phyloP scores from a whole-genome alignment of 2,113 vertebrate species.

The Osmerus eperlanus region DNA sequence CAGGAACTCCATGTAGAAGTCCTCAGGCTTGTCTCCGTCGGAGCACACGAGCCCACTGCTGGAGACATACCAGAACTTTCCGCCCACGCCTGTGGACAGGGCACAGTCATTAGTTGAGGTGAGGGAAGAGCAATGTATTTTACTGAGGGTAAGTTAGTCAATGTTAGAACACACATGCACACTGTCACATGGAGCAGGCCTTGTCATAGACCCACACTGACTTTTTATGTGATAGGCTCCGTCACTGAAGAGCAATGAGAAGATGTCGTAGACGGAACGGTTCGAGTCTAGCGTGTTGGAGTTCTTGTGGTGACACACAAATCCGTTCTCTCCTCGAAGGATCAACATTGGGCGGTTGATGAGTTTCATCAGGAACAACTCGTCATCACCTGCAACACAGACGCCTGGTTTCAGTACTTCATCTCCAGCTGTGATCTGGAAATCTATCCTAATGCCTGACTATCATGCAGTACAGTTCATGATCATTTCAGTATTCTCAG shows the following conservation, averaged over 20 bases:
- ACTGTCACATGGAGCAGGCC: not conserved
- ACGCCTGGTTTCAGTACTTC: not conserved
- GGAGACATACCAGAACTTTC: conserved; percentile 88
- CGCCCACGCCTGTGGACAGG: conserved; percentile 73
- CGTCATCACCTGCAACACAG: conserved; percentile 77
- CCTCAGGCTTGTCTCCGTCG: conserved; percentile 86
- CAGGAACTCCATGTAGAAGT: conserved; percentile 91
- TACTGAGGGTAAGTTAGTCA: too few species aligned
- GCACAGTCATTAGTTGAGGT: not conserved
- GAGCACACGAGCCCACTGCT: conserved; percentile 83
- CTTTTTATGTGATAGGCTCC: conserved; percentile 93
- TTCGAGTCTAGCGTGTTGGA: conserved; percentile 90
- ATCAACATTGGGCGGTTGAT: conserved; percentile 95
- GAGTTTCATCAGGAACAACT: conserved; percentile 88
- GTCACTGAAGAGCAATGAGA: conserved; percentile 84
- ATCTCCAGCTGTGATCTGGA: too few species aligned
- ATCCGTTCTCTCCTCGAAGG: conserved; percentile 87
- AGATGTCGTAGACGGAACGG: conserved; percentile 90
- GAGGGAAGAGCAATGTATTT: too few species aligned
- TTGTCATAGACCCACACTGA: conserved; percentile 47
- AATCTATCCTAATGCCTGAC: not conserved
- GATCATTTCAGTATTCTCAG: too few species aligned
- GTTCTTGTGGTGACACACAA: conserved; percentile 88
- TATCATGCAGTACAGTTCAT: too few species aligned
- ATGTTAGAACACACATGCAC: not conserved